Evolutionary conservation across 2,888 invertebrate genomes (phyloP).

Genomic region (Cyaniris semiargus): DNA sequence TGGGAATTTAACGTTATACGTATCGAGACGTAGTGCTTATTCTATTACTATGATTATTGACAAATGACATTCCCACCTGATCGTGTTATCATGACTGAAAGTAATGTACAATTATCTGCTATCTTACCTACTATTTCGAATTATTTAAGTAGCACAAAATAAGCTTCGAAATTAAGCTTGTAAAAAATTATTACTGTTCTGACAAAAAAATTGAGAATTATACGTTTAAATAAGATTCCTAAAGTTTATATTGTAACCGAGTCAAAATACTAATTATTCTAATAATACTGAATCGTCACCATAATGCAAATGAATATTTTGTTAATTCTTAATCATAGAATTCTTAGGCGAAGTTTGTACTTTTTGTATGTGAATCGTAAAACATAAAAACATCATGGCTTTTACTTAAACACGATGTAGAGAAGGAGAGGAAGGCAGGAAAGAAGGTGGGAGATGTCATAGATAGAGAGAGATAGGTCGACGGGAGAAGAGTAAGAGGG

Average conservation of each 20-base stretch:
- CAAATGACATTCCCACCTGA: background rate
- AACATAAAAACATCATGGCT: background rate
- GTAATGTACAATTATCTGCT: background rate
- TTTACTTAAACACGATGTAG: background rate
- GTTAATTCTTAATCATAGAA: background rate
- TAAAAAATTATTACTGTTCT: background rate
- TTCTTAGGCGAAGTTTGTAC: conserved; percentile 29
- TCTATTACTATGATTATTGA: background rate
- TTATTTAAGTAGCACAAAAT: background rate
- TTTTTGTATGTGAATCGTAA: conserved; percentile 11
- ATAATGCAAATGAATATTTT: background rate
- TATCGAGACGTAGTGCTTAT: background rate
- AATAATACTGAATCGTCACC: background rate
- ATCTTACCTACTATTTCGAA: background rate
- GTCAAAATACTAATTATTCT: background rate
- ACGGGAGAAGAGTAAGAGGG: background rate
- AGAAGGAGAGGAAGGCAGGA: background rate
- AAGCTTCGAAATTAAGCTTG: background rate
- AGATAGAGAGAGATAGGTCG: background rate
- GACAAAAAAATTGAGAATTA: background rate
- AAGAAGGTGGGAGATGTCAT: background rate
- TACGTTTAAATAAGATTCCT: background rate
- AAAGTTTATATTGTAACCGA: background rate
- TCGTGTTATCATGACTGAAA: background rate
- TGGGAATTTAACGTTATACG: background rate